phyloP scores from a whole-genome alignment of 2,888 invertebrate species.

The Epinotia ramella region DNA sequence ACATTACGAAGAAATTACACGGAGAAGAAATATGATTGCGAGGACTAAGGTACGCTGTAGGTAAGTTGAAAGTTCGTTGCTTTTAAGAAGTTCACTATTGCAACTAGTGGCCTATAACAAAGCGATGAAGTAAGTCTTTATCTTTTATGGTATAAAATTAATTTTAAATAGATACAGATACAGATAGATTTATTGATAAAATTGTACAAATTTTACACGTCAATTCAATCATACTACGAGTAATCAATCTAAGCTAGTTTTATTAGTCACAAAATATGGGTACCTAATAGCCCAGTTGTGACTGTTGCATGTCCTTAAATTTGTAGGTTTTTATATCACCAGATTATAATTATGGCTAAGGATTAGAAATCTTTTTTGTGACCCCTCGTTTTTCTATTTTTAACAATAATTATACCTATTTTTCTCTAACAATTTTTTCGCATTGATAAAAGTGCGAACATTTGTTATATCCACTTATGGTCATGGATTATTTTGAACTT shows the following conservation, averaged over 20 bases:
- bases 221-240: too few relatives aligned
- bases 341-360: too few relatives aligned
- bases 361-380: neutral
- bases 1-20: slow-evolving; percentile 37
- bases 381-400: neutral
- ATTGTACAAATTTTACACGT: too few relatives aligned
- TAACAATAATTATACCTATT: neutral
- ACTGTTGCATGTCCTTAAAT: neutral
- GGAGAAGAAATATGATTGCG: slow-evolving; percentile 13
- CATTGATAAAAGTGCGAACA: neutral
- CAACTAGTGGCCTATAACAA: neutral
- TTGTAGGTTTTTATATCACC: too few relatives aligned
- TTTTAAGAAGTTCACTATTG: neutral
- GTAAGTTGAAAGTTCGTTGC: neutral
- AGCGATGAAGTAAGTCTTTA: neutral
- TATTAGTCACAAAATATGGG: neutral
- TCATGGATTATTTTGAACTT: neutral
- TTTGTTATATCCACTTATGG: neutral
- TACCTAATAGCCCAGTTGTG: too few relatives aligned
- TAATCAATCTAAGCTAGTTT: too few relatives aligned
- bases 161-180: too few relatives aligned
- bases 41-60: neutral
- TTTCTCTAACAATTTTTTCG: neutral
- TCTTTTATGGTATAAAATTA: neutral
- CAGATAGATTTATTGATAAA: too few relatives aligned